These are phyloP conservation scores for Thalassaphorura encarpata DNA, from an alignment of 1,140 invertebrate species.

Conservation along the genomic window DNA sequence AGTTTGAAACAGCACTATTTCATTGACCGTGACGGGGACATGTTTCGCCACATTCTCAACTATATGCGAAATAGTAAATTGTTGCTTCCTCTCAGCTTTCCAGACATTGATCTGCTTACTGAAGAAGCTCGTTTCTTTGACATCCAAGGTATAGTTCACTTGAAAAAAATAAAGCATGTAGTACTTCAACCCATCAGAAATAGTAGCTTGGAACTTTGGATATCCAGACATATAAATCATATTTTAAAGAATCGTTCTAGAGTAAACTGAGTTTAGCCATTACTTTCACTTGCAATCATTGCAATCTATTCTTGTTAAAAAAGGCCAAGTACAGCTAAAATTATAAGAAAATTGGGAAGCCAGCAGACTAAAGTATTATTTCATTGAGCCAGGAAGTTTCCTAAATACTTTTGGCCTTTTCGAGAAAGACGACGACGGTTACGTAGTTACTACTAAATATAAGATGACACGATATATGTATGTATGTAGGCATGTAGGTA, in stretches of 20 bases:
- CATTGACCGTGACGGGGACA: slow-evolving; percentile 71
- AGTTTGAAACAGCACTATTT: slow-evolving; percentile 97
- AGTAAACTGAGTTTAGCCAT: too few relatives aligned
- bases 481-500: neutral
- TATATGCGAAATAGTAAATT: slow-evolving; percentile 84
- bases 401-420: neutral
- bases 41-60: slow-evolving; percentile 93
- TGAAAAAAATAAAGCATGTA: too few relatives aligned
- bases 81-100: slow-evolving; percentile 75
- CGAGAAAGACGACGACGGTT: too few relatives aligned
- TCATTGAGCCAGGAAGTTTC: neutral
- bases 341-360: neutral
- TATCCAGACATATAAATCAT: too few relatives aligned
- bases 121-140: slow-evolving; percentile 91
- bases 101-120: slow-evolving; percentile 75
- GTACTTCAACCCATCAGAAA: too few relatives aligned
- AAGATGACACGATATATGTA: too few relatives aligned
- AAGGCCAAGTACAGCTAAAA: too few relatives aligned
- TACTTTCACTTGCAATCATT: too few relatives aligned
- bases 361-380: neutral
- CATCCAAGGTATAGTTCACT: slow-evolving; percentile 64
- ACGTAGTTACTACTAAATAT: too few relatives aligned
- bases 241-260: too few relatives aligned
- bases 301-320: too few relatives aligned
- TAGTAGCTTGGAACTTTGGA: too few relatives aligned